phyloP scores from a whole-genome alignment of 2,797 vertebrate genomes.

The Streptopelia turtur region DNA sequence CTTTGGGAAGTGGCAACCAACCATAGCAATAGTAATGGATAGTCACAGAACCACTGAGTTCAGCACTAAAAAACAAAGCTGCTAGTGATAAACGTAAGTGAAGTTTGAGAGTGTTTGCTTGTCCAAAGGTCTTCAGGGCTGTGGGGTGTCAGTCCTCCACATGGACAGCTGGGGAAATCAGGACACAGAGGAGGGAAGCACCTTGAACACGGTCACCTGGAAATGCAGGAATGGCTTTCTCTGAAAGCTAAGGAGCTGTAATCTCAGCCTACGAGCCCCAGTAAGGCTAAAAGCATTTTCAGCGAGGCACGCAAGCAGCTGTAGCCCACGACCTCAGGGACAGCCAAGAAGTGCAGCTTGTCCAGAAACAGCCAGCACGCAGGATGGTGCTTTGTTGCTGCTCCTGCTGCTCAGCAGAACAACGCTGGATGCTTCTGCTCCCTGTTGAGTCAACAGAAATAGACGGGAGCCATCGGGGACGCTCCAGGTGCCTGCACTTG shows the following conservation, averaged over 20 bases:
- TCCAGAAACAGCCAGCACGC: background rate
- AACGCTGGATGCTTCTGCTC: background rate
- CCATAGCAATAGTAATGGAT: background rate
- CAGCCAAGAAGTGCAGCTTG: background rate
- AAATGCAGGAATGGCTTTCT: background rate
- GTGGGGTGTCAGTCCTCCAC: background rate
- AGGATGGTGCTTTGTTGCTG: background rate
- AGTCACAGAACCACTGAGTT: rapidly evolving
- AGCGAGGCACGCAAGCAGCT: background rate
- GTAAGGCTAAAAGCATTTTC: background rate
- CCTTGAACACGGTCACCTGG: background rate
- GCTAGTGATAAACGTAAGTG: background rate
- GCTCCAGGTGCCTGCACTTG: background rate
- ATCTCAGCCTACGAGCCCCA: background rate
- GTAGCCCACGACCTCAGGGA: background rate
- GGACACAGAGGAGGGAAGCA: background rate
- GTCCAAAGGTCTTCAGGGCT: background rate
- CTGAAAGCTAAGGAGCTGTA: background rate
- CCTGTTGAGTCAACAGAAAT: background rate
- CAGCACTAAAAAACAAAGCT: background rate
- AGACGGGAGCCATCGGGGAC: background rate
- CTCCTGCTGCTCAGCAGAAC: background rate
- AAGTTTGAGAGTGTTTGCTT: background rate
- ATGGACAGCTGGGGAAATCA: background rate
- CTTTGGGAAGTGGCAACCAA: background rate